These are phyloP conservation scores for Sitodiplosis mosellana DNA, from an alignment of 1,140 invertebrate species.

Conservation along the genomic window DNA sequence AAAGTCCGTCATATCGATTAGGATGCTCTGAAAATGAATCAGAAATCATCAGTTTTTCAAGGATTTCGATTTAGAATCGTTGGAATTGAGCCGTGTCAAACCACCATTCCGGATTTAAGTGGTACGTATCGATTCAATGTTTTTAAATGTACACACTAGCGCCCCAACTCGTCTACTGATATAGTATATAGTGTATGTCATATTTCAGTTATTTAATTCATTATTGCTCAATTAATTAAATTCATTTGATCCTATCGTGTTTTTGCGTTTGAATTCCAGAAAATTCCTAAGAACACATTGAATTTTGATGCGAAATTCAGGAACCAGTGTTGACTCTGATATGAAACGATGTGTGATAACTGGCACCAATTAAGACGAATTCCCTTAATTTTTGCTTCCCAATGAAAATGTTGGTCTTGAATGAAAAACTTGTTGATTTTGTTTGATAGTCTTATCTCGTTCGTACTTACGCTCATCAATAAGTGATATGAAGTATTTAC, in stretches of 20 bases:
- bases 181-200: too few relatives aligned
- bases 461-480: too few relatives aligned
- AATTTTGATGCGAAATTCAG: constrained; percentile 99
- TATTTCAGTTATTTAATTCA: too few relatives aligned
- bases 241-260: not conserved
- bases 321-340: constrained; percentile 91
- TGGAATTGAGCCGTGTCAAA: constrained; percentile 77
- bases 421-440: constrained; percentile 24
- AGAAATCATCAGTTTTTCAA: constrained; percentile 84
- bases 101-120: constrained; percentile 97
- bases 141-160: too few relatives aligned
- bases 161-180: too few relatives aligned
- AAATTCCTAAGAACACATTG: constrained; percentile 89
- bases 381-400: constrained; percentile 91
- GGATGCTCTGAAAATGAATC: constrained; percentile 66
- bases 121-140: constrained; percentile 59
- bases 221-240: too few relatives aligned
- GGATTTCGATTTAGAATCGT: constrained; percentile 89
- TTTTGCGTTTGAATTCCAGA: constrained; percentile 41
- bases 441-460: too few relatives aligned
- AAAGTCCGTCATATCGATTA: constrained; percentile 84
- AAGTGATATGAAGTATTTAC: too few relatives aligned
- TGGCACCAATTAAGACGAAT: constrained; percentile 91
- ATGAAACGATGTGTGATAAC: constrained; percentile 70
- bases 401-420: constrained; percentile 79